A percentile compares a stretch with the other conserved stretches of the same genome.
Conservation (phyloP, 2,888 invertebrate genomes). For the Zaprionus obscuricornis region DNA sequence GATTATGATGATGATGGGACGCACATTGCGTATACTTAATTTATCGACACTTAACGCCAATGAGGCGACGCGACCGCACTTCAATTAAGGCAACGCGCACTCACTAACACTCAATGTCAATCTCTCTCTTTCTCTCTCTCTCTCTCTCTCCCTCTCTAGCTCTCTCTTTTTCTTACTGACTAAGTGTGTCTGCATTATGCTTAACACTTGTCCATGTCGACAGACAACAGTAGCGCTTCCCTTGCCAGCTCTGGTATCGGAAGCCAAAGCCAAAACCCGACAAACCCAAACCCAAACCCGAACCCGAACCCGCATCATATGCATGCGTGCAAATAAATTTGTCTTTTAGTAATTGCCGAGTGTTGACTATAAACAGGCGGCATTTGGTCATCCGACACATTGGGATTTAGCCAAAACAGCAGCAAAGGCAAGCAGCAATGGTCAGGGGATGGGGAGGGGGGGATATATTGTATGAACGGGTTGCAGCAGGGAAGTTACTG, state of each 20-base stretch:
- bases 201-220: slow-evolving; percentile 75
- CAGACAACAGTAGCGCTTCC: slow-evolving; percentile 43
- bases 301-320: slow-evolving; percentile 55
- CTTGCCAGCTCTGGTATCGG: background rate
- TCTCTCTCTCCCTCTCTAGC: background rate
- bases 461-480: background rate
- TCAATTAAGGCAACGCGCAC: slow-evolving; percentile 56
- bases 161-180: background rate
- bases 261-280: background rate
- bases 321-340: slow-evolving; percentile 82
- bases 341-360: slow-evolving; percentile 81
- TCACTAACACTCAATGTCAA: background rate
- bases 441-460: background rate
- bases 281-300: background rate
- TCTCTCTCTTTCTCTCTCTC: background rate
- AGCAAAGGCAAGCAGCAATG: background rate
- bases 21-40: slow-evolving; percentile 74
- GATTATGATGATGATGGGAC: too few species aligned
- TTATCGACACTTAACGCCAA: slow-evolving; percentile 81
- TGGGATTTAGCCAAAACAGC: slow-evolving; percentile 1
- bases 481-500: too few species aligned
- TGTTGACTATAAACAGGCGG: slow-evolving; percentile 63
- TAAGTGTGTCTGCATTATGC: slow-evolving; percentile 74
- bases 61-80: slow-evolving; percentile 71
- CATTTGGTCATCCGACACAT: slow-evolving; percentile 36